Evolutionary conservation across 2,113 vertebrate species (phyloP).

Genomic region (Periophthalmodon schlosseri): DNA sequence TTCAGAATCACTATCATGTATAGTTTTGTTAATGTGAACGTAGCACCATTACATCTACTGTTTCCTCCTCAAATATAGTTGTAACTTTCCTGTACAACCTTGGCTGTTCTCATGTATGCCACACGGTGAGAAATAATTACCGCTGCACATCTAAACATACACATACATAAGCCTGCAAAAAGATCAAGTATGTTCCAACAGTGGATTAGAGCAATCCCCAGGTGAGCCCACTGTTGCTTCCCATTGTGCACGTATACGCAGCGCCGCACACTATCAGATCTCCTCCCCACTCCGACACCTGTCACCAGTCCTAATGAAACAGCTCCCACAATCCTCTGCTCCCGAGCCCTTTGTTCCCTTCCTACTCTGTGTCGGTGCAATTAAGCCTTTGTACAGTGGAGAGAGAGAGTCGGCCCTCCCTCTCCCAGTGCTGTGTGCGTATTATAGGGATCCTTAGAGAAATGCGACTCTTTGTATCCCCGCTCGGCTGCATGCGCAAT

Average conservation of each 20-base stretch:
- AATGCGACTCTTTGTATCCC: slow-evolving; percentile 33
- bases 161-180: slow-evolving; percentile 3
- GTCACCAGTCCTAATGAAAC: slow-evolving; percentile 70
- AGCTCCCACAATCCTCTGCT: slow-evolving; percentile 62
- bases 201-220: slow-evolving; percentile 61
- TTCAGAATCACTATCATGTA: not conserved
- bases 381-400: slow-evolving; percentile 36
- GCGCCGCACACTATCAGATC: slow-evolving; percentile 59
- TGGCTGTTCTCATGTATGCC: not conserved
- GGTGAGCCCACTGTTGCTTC: slow-evolving; percentile 65
- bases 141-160: slow-evolving; percentile 7
- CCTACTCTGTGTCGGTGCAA: slow-evolving; percentile 19
- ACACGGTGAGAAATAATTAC: slow-evolving; percentile 3
- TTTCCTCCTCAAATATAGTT: not conserved
- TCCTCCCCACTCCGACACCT: slow-evolving; percentile 61
- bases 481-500: slow-evolving; percentile 31
- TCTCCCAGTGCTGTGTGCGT: slow-evolving; percentile 5
- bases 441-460: slow-evolving; percentile 23
- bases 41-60: not conserved
- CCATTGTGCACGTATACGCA: slow-evolving; percentile 51
- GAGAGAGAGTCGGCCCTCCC: slow-evolving; percentile 8
- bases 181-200: slow-evolving; percentile 35
- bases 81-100: too few species aligned
- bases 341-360: slow-evolving; percentile 51
- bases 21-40: not conserved